Conservation (phyloP, 2,113 vertebrate species). For the Naja naja region DNA sequence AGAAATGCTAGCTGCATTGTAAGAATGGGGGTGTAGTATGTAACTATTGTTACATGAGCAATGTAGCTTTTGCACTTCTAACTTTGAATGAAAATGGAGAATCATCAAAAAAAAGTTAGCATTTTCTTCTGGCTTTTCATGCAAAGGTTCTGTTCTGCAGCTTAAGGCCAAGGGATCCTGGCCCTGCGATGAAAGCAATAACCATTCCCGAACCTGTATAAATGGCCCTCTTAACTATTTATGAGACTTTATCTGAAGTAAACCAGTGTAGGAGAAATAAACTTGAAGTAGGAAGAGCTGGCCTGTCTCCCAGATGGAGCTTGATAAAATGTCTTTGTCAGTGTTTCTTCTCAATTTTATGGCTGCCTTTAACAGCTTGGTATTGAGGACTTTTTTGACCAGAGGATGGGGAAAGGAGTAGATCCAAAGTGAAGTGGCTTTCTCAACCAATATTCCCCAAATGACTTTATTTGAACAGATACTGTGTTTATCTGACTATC, state of each 20-base stretch:
- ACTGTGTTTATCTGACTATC: slow-evolving; percentile 86
- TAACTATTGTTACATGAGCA: background rate
- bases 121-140: slow-evolving; percentile 43
- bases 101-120: background rate
- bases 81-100: background rate
- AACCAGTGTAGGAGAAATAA: slow-evolving; percentile 81
- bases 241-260: slow-evolving; percentile 82
- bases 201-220: slow-evolving; percentile 72
- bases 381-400: slow-evolving; percentile 85
- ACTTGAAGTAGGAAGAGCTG: slow-evolving; percentile 83
- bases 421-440: slow-evolving; percentile 78
- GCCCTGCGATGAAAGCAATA: slow-evolving; percentile 68
- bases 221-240: slow-evolving; percentile 82
- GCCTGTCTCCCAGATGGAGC: slow-evolving; percentile 71
- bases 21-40: background rate
- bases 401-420: slow-evolving; percentile 76
- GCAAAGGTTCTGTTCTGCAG: slow-evolving; percentile 58
- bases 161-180: slow-evolving; percentile 52
- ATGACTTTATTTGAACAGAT: slow-evolving; percentile 79
- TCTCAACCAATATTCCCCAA: slow-evolving; percentile 76
- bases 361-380: slow-evolving; percentile 81
- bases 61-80: background rate
- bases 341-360: slow-evolving; percentile 81
- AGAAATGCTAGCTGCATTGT: background rate
- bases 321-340: slow-evolving; percentile 74